These are phyloP conservation scores for Leptinotarsa texana DNA, from an alignment of 1,140 invertebrate genomes.

Conservation along the genomic window DNA sequence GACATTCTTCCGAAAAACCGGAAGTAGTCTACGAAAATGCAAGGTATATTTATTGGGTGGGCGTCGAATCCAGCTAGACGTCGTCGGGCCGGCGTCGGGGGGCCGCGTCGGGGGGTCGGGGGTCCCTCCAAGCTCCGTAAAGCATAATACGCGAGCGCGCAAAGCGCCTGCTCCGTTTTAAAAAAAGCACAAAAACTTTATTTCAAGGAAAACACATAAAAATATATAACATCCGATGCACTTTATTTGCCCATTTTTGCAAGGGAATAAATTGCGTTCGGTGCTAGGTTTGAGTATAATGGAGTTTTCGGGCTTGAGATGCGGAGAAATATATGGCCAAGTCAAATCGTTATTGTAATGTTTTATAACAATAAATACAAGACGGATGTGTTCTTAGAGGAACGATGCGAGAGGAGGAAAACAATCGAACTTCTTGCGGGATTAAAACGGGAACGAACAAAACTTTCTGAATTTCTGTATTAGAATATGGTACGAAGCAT, in stretches of 20 bases:
- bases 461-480: neutral
- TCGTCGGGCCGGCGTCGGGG: conserved; percentile 27
- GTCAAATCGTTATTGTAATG: conserved; percentile 43
- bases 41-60: conserved; percentile 31
- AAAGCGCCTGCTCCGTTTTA: conserved; percentile 35
- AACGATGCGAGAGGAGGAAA: neutral
- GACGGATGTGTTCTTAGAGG: neutral
- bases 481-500: neutral
- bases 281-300: conserved; percentile 47
- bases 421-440: neutral
- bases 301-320: conserved; percentile 39
- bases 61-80: conserved; percentile 19
- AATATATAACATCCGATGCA: conserved; percentile 54
- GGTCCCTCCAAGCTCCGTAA: conserved; percentile 13
- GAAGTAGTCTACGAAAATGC: conserved; percentile 26
- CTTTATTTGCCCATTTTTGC: conserved; percentile 53
- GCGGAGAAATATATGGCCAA: conserved; percentile 39
- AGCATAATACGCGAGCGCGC: conserved; percentile 41
- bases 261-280: conserved; percentile 47
- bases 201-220: conserved; percentile 55
- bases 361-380: conserved; percentile 17
- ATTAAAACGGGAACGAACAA: neutral
- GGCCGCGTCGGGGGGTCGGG: conserved; percentile 12
- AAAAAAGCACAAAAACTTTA: conserved; percentile 51
- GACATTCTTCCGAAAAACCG: conserved; percentile 11